Evolutionary conservation across 2,888 invertebrate species (phyloP).

Genomic region (Merodon equestris): DNA sequence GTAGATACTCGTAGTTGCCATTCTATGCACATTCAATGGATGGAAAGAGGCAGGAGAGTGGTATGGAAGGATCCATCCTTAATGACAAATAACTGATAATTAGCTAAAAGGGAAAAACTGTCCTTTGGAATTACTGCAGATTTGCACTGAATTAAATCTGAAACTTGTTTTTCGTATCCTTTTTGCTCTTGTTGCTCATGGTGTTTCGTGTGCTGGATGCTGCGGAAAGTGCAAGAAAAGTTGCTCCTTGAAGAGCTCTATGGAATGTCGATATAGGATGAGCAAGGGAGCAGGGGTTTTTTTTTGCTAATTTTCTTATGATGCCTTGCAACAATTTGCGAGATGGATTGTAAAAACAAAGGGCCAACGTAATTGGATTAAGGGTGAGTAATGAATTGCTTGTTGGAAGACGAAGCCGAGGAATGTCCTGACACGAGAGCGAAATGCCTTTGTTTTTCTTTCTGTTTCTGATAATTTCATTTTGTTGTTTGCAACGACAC

Average conservation of each 20-base stretch:
- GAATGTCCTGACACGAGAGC: neutral
- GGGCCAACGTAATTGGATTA: constrained; percentile 38
- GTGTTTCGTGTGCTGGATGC: neutral
- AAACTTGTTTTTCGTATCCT: constrained; percentile 28
- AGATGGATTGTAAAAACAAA: constrained; percentile 21
- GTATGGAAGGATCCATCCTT: constrained; percentile 33
- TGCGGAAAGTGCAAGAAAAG: constrained; percentile 32
- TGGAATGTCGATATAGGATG: neutral
- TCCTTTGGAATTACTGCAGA: constrained; percentile 56
- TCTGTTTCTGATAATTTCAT: too few species aligned
- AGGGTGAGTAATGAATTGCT: constrained; percentile 34
- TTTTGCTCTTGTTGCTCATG: neutral
- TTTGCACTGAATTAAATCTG: constrained; percentile 55
- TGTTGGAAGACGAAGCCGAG: neutral
- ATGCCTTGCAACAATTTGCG: constrained; percentile 35
- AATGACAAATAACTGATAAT: constrained; percentile 63
- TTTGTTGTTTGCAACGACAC: constrained; percentile 8
- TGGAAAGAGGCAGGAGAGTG: neutral
- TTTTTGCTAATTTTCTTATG: constrained; percentile 31
- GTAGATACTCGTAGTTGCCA: constrained; percentile 26
- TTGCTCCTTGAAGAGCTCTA: constrained; percentile 40
- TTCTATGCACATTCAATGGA: constrained; percentile 14
- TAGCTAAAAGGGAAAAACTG: constrained; percentile 66
- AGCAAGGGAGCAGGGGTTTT: neutral
- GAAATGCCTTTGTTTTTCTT: constrained; percentile 6